Evolutionary conservation across 2,113 vertebrate species (phyloP).

Genomic region (Apteryx mantelli): DNA sequence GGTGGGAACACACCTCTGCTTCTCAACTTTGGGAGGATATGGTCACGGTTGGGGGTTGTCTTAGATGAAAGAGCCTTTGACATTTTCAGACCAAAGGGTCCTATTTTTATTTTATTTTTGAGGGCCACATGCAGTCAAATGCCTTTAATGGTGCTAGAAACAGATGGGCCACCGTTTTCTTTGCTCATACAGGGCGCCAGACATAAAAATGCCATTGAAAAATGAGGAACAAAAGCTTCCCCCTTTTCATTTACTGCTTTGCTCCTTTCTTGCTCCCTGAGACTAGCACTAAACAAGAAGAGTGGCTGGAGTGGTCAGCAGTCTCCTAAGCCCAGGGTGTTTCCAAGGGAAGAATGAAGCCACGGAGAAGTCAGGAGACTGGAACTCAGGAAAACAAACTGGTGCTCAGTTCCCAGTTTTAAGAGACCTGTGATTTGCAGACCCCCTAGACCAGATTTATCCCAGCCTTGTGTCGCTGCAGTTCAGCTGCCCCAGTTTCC

Average conservation of each 20-base stretch:
- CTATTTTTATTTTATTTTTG: constrained; percentile 67
- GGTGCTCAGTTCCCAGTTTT: background rate
- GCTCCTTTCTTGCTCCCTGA: background rate
- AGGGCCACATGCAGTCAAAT: constrained; percentile 44
- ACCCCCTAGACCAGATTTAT: background rate
- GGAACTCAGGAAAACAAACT: background rate
- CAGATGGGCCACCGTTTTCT: constrained; percentile 27
- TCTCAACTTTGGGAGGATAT: constrained; percentile 53
- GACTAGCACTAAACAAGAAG: background rate
- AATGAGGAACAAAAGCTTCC: background rate
- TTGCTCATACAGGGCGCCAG: background rate
- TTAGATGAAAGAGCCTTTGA: constrained; percentile 56
- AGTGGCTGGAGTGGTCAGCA: background rate
- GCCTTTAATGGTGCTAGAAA: constrained; percentile 57
- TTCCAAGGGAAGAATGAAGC: background rate
- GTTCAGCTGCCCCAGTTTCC: background rate
- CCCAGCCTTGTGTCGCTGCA: background rate
- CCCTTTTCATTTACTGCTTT: background rate
- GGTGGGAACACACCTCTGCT: constrained; percentile 34
- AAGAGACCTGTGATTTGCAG: background rate
- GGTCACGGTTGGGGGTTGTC: constrained; percentile 34
- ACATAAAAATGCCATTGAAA: background rate
- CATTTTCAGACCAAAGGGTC: constrained; percentile 59
- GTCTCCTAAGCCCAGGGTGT: no score
- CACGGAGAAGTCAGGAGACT: background rate